Evolutionary conservation across 2,797 vertebrate genomes (phyloP).

Genomic region (Pitangus sulphuratus): DNA sequence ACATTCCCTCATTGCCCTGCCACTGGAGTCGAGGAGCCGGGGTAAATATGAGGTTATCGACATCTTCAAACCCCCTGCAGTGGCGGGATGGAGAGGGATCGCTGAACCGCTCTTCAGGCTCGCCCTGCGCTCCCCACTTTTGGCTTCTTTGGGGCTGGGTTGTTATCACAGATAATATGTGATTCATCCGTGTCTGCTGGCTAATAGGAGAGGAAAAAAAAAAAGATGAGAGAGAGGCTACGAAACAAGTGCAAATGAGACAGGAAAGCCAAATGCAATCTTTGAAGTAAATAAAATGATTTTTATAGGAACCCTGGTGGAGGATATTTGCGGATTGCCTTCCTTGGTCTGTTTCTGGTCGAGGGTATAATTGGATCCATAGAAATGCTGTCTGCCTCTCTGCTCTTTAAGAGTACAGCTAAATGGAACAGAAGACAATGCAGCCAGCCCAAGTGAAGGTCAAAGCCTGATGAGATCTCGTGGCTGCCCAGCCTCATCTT

Average conservation of each 20-base stretch:
- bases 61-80: background rate
- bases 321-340: background rate
- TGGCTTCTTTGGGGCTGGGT: background rate
- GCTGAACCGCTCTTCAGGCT: background rate
- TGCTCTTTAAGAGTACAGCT: conserved; percentile 63
- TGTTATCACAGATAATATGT: background rate
- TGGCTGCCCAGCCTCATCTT: conserved; percentile 43
- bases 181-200: background rate
- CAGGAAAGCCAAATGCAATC: background rate
- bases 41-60: background rate
- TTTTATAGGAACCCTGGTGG: background rate
- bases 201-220: background rate
- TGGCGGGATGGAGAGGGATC: background rate
- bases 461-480: conserved; percentile 65
- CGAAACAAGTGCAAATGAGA: background rate
- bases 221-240: background rate
- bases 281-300: conserved; percentile 4
- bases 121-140: rapidly evolving
- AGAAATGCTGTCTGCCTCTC: conserved; percentile 45
- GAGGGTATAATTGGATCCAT: conserved; percentile 44
- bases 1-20: background rate
- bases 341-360: conserved; percentile 43
- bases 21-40: background rate
- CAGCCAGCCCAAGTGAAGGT: conserved; percentile 66
- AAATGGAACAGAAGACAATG: conserved; percentile 66